Base-by-base conservation (phyloP, 2,113 vertebrate species). In the Oncorhynchus gorbuscha region DNA sequence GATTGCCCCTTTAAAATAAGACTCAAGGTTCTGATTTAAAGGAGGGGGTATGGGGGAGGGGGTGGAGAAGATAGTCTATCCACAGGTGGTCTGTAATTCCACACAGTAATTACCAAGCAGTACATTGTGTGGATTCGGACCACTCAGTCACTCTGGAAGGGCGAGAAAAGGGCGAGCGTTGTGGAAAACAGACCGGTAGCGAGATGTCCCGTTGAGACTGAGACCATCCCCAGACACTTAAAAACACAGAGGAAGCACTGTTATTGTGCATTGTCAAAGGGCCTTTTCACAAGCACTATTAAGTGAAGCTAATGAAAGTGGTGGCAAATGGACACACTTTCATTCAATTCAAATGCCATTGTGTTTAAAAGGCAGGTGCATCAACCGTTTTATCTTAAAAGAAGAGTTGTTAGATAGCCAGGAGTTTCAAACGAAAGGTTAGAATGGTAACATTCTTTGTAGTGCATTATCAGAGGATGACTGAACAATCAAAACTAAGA, bases 31-130 rank as follows among this genome's bases (percentile, higher is more conserved):
- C 80, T 80, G 80, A 77, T 83, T 86, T 81, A 49, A 68, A 70
- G 79, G 85, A 75, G 81, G 45, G 14, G 59, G 67, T 59, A 28
- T 58, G 51, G n/a, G 35, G 77, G 69, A 77, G 14, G 3, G 64
- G 59, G 39, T 51, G 73, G 73, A 83, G 76, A 61, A 83, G 78
- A 91, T 88, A 81, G 75, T 79, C 28, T 84, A 91, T 86, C 93
- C 88, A 89, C 93, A 93, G 92, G 93, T 91, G 92, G 93, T 91
- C 90, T 76, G 90, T 93, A 92, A 91, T 93, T 93, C 85, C 88
- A 84, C 76, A 71, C 86, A 59, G 62, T 94, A 94, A 94, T 94
- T 93, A 92, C 90, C 82, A 79, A 65, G 84, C 80, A 89, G 91
- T 90, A 91, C 86, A 87, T 87, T 89, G 81, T 80, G 86, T 88